A percentile compares a stretch with the other conserved stretches of the same genome.
Conservation (phyloP, 2,797 vertebrate species). For the Crypturellus tataupa region DNA sequence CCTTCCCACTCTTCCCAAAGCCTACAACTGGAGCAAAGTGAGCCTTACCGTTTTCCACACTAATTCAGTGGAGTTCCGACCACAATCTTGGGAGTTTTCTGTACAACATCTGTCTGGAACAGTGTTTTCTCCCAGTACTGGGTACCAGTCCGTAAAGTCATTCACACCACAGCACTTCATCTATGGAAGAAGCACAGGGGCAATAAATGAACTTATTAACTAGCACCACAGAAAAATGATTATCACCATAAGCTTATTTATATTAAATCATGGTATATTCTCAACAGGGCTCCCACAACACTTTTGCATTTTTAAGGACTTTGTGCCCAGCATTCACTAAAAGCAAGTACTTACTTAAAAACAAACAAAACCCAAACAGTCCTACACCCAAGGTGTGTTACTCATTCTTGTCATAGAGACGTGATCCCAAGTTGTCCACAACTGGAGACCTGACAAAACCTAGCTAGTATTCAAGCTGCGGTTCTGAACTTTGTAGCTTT, state of each 20-base stretch:
- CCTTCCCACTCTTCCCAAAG: background rate
- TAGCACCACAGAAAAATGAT: background rate
- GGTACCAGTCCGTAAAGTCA: constrained; percentile 93
- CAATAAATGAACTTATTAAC: background rate
- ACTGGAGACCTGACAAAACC: background rate
- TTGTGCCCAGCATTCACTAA: background rate
- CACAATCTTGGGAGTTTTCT: constrained; percentile 96
- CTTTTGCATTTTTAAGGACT: background rate
- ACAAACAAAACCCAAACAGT: background rate
- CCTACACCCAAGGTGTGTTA: background rate
- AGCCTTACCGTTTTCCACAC: constrained; percentile 92
- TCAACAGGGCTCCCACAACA: background rate
- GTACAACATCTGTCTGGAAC: constrained; percentile 97
- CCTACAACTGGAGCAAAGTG: background rate
- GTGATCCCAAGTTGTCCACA: background rate
- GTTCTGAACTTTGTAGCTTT: background rate
- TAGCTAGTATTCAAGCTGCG: background rate
- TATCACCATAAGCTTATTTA: background rate
- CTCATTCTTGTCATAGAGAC: background rate
- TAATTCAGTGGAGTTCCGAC: constrained; percentile 89
- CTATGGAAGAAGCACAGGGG: constrained; percentile 76
- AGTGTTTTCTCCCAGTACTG: constrained; percentile 90
- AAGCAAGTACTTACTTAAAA: background rate
- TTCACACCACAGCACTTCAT: constrained; percentile 98
- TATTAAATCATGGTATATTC: background rate